A percentile compares a stretch with the other conserved stretches of the same genome.
phyloP scores from a whole-genome alignment of 1,140 invertebrate genomes.

The Elysia chlorotica region DNA sequence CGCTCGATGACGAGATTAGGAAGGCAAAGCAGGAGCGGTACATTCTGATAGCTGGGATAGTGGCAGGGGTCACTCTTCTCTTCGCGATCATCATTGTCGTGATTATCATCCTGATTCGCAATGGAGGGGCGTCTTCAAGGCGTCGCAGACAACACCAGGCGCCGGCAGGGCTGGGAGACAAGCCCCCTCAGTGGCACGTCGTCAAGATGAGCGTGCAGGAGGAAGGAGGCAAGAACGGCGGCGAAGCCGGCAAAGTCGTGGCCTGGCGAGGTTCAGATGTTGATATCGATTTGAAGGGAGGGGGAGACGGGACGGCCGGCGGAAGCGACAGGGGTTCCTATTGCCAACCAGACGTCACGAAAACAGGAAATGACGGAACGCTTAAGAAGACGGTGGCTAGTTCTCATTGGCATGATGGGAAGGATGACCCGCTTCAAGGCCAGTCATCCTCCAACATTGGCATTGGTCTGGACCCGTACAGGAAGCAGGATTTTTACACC shows the following conservation, averaged over 20 bases:
- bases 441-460: not conserved
- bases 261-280: conserved; percentile 25
- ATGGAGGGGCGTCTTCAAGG: conserved; percentile 29
- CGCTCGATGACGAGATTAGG: too few relatives aligned
- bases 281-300: conserved; percentile 13
- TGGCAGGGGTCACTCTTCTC: conserved; percentile 42
- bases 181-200: conserved; percentile 21
- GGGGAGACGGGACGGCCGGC: not conserved
- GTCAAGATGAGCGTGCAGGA: conserved; percentile 32
- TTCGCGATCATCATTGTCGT: conserved; percentile 41
- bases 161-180: conserved; percentile 8
- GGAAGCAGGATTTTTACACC: conserved; percentile 36
- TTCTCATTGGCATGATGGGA: not conserved
- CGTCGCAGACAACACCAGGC: conserved; percentile 2
- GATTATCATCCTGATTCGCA: conserved; percentile 41
- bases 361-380: conserved; percentile 21
- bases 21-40: conserved; percentile 37
- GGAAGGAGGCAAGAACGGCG: conserved; percentile 29
- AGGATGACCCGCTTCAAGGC: not conserved
- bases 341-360: conserved; percentile 9
- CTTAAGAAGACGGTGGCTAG: conserved; percentile 15
- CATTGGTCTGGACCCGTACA: conserved; percentile 22
- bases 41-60: conserved; percentile 44
- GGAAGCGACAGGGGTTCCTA: conserved; percentile 4
- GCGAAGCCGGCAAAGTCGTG: conserved; percentile 20